Conservation (phyloP, 2,797 vertebrate genomes). For the Hephaestus fuliginosus region DNA sequence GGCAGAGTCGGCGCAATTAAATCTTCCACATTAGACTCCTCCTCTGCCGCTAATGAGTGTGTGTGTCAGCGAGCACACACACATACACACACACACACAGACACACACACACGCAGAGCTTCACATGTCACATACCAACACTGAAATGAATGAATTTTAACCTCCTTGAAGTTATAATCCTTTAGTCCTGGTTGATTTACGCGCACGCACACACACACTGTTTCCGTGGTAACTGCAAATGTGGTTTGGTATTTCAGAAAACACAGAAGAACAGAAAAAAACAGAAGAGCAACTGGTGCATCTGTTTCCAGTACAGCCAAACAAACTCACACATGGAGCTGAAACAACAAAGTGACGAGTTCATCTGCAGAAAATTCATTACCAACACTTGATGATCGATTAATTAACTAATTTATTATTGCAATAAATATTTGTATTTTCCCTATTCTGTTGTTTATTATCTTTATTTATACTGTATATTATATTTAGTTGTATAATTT, state of each 20-base stretch:
- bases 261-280: too few relatives aligned
- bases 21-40: conserved; percentile 21
- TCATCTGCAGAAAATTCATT: not conserved
- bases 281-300: not conserved
- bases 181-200: not conserved
- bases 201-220: too few relatives aligned
- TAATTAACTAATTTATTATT: not conserved
- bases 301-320: not conserved
- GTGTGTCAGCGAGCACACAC: too few relatives aligned
- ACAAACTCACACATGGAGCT: not conserved
- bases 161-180: not conserved
- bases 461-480: too few relatives aligned
- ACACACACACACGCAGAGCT: not conserved
- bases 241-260: not conserved
- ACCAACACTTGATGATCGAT: not conserved
- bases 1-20: not conserved
- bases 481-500: too few relatives aligned
- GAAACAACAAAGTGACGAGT: not conserved
- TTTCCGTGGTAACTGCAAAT: not conserved
- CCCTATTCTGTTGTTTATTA: too few relatives aligned
- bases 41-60: conserved; percentile 6
- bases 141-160: not conserved
- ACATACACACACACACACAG: not conserved
- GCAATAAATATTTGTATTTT: not conserved
- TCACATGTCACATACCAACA: not conserved